Base-by-base conservation (phyloP, 2,888 invertebrate species). In the Falcaria lacertinaria region DNA sequence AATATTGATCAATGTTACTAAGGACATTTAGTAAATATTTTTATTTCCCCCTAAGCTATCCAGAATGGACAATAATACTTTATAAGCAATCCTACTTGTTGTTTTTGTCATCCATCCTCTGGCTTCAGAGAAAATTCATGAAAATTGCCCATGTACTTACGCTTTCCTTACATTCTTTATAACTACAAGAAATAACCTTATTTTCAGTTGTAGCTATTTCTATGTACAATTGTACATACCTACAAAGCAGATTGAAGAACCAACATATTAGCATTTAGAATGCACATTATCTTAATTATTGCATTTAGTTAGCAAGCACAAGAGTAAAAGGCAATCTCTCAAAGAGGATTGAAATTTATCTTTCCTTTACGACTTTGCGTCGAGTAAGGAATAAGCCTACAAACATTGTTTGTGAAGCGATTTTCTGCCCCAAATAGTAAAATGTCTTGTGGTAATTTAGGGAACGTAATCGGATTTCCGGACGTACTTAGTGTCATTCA, bases 401-500 rank as follows among this genome's bases (percentile, higher is more conserved):
- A 39, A 63, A 68, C 46, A 62, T 62, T 52, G 50, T 59, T 52
- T 39, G 42, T 38, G 38, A 28, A 54, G 44, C 52, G 56, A 65
- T 62, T 69, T 65, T 54, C 50, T 47, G 54, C 63, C 46, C 39
- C 45, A 51, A 55, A 51, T 52, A 51, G 43, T 53, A 43, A 45
- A 34, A 42, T 45, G 45, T 49, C 59, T 55, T 52, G 53, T 40
- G 56, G 63, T 57, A 56, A 68, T 64, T 69, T 57, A 46, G 47
- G 45, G 60, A 60, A 62, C 52, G 47, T 57, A 64, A 61, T 60
- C 19, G 19, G 19, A 19, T 19, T 19, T 19, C 4, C 19, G 19
- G 6, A 4, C 19, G 19, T 6, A 19, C n/a, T n/a, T n/a, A 19
- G 6, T 19, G 19, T 4, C 19, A 19, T 19, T 6, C 19, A n/a